These are phyloP conservation scores for Nothocercus nigrocapillus DNA, from an alignment of 2,113 vertebrate genomes.

Conservation along the genomic window DNA sequence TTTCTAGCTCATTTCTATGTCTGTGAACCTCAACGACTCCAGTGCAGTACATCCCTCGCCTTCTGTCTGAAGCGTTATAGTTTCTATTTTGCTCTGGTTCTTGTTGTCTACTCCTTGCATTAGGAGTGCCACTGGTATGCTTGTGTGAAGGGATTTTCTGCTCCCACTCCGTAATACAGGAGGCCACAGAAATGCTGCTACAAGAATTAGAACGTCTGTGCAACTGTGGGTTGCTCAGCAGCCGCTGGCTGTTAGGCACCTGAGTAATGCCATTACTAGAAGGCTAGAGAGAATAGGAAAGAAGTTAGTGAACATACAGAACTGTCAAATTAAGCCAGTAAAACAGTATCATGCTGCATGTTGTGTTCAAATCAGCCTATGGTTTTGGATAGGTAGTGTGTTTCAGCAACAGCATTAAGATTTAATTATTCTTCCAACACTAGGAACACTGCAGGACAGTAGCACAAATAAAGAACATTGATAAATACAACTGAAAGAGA, in stretches of 20 bases:
- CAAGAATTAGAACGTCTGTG: slow-evolving; percentile 82
- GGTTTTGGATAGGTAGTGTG: neutral
- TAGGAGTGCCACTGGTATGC: slow-evolving; percentile 70
- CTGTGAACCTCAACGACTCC: slow-evolving; percentile 72
- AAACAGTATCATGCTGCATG: neutral
- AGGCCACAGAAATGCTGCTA: slow-evolving; percentile 91
- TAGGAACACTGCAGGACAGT: neutral
- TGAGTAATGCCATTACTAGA: slow-evolving; percentile 72
- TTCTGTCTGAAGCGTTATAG: slow-evolving; percentile 81
- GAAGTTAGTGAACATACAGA: slow-evolving; percentile 55
- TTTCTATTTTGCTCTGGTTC: slow-evolving; percentile 71
- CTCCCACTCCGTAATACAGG: slow-evolving; percentile 92
- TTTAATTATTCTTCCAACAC: neutral
- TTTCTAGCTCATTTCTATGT: slow-evolving; percentile 77
- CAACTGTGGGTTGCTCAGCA: slow-evolving; percentile 37
- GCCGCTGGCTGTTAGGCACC: slow-evolving; percentile 69
- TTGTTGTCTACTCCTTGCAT: slow-evolving; percentile 76
- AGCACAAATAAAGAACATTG: neutral
- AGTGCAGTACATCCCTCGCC: slow-evolving; percentile 86
- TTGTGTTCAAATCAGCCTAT: neutral
- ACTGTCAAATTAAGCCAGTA: neutral
- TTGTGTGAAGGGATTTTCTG: slow-evolving; percentile 83
- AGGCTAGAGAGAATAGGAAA: slow-evolving; percentile 77
- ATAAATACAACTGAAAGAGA: neutral
- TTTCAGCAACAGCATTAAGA: neutral